Evolutionary conservation across 2,113 vertebrate genomes (phyloP).

Genomic region (Plotosus lineatus): DNA sequence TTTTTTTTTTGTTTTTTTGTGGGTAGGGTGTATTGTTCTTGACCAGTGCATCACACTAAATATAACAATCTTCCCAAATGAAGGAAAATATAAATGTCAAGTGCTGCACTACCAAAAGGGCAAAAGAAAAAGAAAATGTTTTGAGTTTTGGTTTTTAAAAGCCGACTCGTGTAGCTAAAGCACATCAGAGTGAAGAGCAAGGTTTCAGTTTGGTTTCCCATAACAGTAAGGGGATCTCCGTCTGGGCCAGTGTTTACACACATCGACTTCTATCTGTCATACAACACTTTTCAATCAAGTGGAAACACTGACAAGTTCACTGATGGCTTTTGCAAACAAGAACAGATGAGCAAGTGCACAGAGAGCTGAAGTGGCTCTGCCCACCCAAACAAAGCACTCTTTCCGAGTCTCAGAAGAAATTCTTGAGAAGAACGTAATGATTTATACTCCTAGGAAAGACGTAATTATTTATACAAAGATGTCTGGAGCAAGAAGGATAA

Average conservation of each 20-base stretch:
- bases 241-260: conserved; percentile 31
- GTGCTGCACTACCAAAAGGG: neutral
- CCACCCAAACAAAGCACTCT: neutral
- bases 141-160: neutral
- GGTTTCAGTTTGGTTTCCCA: conserved; percentile 29
- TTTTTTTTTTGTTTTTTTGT: no score
- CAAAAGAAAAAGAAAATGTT: neutral
- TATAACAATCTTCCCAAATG: neutral
- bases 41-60: neutral
- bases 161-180: neutral
- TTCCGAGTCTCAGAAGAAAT: neutral
- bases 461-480: conserved; percentile 19
- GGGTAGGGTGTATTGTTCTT: neutral
- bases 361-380: conserved; percentile 1
- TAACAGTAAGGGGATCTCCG: conserved; percentile 23
- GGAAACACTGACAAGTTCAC: conserved; percentile 28
- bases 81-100: neutral
- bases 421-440: conserved; percentile 11
- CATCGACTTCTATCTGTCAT: conserved; percentile 21
- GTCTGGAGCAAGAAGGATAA: neutral
- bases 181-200: conserved; percentile 2
- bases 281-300: conserved; percentile 28
- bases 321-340: conserved; percentile 2
- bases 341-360: conserved; percentile 21
- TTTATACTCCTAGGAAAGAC: neutral